Conservation (phyloP, 2,888 invertebrate species). For the Operophtera brumata region DNA sequence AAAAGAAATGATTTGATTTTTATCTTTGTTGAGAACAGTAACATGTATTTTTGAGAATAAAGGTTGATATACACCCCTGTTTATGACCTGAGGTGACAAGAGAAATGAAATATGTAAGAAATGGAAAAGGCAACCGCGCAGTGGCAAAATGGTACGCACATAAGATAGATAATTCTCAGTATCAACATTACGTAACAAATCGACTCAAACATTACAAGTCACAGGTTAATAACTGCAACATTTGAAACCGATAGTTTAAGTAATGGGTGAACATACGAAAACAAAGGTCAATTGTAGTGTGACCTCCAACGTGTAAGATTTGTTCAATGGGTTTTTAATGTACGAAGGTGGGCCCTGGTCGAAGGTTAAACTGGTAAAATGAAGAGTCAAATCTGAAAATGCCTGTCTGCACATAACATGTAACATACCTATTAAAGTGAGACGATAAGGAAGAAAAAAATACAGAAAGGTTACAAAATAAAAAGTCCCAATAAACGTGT, state of each 20-base stretch:
- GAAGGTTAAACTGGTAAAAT: constrained; percentile 19
- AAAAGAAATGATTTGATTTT: background rate
- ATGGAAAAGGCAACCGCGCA: no score
- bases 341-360: constrained; percentile 9
- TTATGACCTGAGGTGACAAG: no score
- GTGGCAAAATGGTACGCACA: background rate
- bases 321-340: constrained; percentile 24
- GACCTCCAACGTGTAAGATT: constrained; percentile 22
- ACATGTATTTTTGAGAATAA: no score
- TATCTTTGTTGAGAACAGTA: background rate
- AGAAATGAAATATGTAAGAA: no score
- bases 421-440: background rate
- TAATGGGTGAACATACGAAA: constrained; percentile 18
- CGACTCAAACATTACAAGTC: constrained; percentile 2
- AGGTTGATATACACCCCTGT: no score
- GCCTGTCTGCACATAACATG: background rate
- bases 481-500: no score
- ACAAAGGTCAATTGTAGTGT: constrained; percentile 25
- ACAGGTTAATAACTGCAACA: constrained; percentile 20
- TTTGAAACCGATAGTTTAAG: constrained; percentile 18
- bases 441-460: background rate
- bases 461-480: no score
- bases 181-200: constrained; percentile 9
- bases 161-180: background rate
- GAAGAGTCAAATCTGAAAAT: constrained; percentile 12